Evolutionary conservation across 2,113 vertebrate genomes (phyloP), one percentile per base, ranked within the genome.

Genomic region (Corythaixoides concolor): DNA sequence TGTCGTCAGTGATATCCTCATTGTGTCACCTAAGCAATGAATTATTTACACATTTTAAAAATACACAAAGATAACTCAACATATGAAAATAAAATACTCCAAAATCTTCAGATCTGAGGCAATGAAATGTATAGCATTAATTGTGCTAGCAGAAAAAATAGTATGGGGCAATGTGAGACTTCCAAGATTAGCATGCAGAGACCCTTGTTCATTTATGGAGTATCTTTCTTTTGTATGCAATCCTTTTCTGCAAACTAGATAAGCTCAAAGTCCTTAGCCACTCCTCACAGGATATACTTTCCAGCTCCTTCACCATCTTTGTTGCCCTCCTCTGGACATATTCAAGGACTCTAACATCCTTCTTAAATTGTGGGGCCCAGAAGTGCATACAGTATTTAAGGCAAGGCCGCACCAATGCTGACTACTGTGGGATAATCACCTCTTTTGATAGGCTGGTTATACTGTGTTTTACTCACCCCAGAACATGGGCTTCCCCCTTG

Each of bases 11-110:
- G 33, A 70, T 75, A 93, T 3, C 39, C 76, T 90, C 64, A 78
- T 94, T 90, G 74, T 75, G 67, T 75, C 93, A 87, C 15, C 20
- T 70, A 56, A 89, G 19, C 14, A 81, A 68, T 90, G 5, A 92
- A 93, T 87, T 96, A 74, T 94, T 93, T 92, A 77, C 1, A 2
- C 19, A 24, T 70, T 95, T 88, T 93, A 81, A 84, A 85, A 93
- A 68, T 47, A 33, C 22, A 35, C 3, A n/a, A 86, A 78, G 59
- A 70, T 43, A 85, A 22, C 53, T 64, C 4, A 0, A 6, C 41
- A 41, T 23, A 28, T 89, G 58, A 90, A 93, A 94, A 89, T 62
- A 80, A 63, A 86, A 59, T 32, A 49, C 21, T 64, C 9, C 7
- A 63, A 85, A 84, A 60, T 81, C 8, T 45, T 69, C 55, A 69